A percentile compares a stretch with the other conserved stretches of the same genome.
Conservation (phyloP, 2,888 invertebrate genomes). For the Melanophora roralis region DNA sequence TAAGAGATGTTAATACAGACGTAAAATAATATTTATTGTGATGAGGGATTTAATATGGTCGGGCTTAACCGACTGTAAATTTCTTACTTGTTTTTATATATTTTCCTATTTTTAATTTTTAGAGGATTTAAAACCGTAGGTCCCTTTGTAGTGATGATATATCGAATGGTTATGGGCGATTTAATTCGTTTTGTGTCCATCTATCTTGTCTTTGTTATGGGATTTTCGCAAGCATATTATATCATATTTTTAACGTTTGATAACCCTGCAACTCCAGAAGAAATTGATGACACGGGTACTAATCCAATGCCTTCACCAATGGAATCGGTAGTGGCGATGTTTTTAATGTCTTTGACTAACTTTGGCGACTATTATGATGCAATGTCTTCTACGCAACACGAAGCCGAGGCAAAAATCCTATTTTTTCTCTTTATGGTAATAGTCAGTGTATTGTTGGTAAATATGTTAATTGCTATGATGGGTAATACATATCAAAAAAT, state of each 20-base stretch:
- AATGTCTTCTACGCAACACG: constrained; percentile 92
- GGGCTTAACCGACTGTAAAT: too few species aligned
- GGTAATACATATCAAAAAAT: constrained; percentile 99
- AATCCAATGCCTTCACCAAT: constrained; percentile 95
- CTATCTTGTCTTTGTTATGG: constrained; percentile 97
- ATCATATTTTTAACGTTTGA: constrained; percentile 93
- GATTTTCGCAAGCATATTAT: constrained; percentile 96
- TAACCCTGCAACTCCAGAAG: constrained; percentile 88
- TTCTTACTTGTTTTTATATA: too few species aligned
- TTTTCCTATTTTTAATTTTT: constrained; percentile 72
- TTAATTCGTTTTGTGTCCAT: constrained; percentile 96
- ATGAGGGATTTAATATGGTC: too few species aligned
- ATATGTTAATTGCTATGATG: constrained; percentile 99
- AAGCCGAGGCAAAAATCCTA: constrained; percentile 91
- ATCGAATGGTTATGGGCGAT: constrained; percentile 98
- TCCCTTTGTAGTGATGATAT: constrained; percentile 99
- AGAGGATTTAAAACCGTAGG: constrained; percentile 99
- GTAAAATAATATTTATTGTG: too few species aligned
- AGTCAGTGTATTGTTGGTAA: constrained; percentile 95
- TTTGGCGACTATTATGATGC: constrained; percentile 96
- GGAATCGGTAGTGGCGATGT: constrained; percentile 98
- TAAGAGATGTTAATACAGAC: too few species aligned
- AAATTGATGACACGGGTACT: constrained; percentile 87
- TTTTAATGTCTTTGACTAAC: constrained; percentile 97
- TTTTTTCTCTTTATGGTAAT: constrained; percentile 99